phyloP scores from a whole-genome alignment of 2,888 invertebrate genomes.

The Oscheius sp. region DNA sequence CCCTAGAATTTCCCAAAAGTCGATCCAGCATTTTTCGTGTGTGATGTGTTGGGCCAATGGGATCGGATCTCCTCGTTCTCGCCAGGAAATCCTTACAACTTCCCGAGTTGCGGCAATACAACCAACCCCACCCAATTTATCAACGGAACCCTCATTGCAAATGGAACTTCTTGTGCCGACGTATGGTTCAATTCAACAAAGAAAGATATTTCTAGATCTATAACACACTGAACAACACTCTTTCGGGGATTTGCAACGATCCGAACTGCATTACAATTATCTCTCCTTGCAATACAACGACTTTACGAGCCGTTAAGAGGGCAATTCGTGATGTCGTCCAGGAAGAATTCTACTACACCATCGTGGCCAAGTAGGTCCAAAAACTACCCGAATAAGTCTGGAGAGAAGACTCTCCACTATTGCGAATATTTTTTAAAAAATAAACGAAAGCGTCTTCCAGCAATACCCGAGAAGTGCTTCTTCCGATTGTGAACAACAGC shows the following conservation, averaged over 20 bases:
- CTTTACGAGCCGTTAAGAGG: too few relatives aligned
- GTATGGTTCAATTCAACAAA: not conserved
- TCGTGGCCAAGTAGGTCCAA: not conserved
- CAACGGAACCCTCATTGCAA: not conserved
- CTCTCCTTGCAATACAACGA: not conserved
- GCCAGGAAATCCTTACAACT: not conserved
- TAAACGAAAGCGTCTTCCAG: too few relatives aligned
- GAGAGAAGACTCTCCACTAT: not conserved
- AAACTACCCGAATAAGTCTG: not conserved
- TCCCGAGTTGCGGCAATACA: constrained; percentile 24
- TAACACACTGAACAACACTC: constrained; percentile 6
- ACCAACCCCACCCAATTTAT: constrained; percentile 7
- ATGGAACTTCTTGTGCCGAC: constrained; percentile 4
- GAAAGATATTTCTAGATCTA: not conserved
- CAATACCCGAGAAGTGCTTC: constrained; percentile 10
- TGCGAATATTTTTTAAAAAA: not conserved
- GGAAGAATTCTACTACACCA: not conserved
- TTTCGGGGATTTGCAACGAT: not conserved
- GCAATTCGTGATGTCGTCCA: not conserved
- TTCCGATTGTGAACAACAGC: not conserved
- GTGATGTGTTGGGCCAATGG: constrained; percentile 30
- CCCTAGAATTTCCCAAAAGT: not conserved
- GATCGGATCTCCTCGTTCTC: constrained; percentile 4
- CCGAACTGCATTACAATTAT: not conserved
- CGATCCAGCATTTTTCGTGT: constrained; percentile 16